These are phyloP conservation scores for Tachuris rubrigastra DNA, from an alignment of 2,113 vertebrate species.

Conservation along the genomic window DNA sequence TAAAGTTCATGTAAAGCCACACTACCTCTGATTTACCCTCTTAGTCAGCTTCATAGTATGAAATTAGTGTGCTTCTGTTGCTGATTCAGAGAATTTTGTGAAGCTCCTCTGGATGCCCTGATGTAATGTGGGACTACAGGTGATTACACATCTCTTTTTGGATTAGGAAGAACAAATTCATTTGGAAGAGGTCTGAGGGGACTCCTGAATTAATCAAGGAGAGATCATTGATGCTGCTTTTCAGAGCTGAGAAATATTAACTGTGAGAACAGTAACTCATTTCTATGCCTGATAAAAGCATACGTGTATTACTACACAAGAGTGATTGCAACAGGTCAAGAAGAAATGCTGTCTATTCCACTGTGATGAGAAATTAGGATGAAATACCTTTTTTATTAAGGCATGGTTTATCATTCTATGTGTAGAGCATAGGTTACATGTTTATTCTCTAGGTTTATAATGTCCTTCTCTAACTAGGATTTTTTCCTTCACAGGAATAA, in stretches of 20 bases:
- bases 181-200: background rate
- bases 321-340: background rate
- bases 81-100: background rate
- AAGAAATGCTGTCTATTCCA: background rate
- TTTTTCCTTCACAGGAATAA: background rate
- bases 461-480: background rate
- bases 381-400: background rate
- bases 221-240: background rate
- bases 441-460: background rate
- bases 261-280: background rate
- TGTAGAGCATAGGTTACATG: background rate
- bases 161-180: background rate
- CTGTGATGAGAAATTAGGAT: slow-evolving; percentile 2
- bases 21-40: background rate
- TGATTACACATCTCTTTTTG: background rate
- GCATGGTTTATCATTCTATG: background rate
- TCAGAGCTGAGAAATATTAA: background rate
- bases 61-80: background rate
- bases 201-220: background rate
- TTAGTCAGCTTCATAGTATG: background rate
- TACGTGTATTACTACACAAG: background rate
- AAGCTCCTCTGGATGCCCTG: background rate
- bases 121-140: background rate
- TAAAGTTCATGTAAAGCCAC: background rate
- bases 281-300: background rate